Evolutionary conservation across 35 echinoderm and acorn worm species (phyloP).

Genomic region (Ptychodera flava): DNA sequence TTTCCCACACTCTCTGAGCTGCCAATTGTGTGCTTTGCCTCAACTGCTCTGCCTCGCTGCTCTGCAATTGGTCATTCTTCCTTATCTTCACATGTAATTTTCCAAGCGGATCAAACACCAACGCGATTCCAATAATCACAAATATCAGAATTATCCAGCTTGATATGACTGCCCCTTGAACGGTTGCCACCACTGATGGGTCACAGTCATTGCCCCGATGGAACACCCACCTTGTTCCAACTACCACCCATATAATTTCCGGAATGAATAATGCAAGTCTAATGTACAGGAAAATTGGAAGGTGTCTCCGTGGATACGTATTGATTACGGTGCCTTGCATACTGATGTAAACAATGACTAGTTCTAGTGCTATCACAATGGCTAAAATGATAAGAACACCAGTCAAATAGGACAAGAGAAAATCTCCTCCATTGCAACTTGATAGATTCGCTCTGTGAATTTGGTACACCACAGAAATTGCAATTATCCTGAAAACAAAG

Average conservation of each 20-base stretch:
- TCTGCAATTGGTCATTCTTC: conserved; percentile 10
- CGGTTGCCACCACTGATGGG: conserved; percentile 43
- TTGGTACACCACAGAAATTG: conserved; percentile 52
- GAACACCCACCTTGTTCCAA: conserved; percentile 55
- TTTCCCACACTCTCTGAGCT: conserved; percentile 25
- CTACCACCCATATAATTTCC: conserved; percentile 47
- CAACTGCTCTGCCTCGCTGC: background rate
- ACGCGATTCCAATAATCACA: conserved; percentile 33
- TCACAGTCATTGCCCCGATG: conserved; percentile 41
- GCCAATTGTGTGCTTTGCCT: background rate
- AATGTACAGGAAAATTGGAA: conserved; percentile 61
- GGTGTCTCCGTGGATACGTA: conserved; percentile 22
- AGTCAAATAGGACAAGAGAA: conserved; percentile 62
- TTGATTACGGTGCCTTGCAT: conserved; percentile 53
- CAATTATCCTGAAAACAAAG: conserved; percentile 40
- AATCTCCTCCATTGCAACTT: conserved; percentile 48
- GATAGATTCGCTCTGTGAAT: conserved; percentile 33
- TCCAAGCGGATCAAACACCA: conserved; percentile 57
- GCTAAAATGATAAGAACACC: conserved; percentile 48
- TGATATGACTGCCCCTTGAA: conserved; percentile 55
- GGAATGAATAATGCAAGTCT: conserved; percentile 53
- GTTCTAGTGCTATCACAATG: conserved; percentile 70
- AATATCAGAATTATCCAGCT: conserved; percentile 66
- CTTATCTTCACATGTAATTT: background rate
- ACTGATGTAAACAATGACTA: conserved; percentile 53